These are phyloP conservation scores for Molossus alvarezi DNA, from an alignment of 2,797 vertebrate genomes.

Conservation along the genomic window DNA sequence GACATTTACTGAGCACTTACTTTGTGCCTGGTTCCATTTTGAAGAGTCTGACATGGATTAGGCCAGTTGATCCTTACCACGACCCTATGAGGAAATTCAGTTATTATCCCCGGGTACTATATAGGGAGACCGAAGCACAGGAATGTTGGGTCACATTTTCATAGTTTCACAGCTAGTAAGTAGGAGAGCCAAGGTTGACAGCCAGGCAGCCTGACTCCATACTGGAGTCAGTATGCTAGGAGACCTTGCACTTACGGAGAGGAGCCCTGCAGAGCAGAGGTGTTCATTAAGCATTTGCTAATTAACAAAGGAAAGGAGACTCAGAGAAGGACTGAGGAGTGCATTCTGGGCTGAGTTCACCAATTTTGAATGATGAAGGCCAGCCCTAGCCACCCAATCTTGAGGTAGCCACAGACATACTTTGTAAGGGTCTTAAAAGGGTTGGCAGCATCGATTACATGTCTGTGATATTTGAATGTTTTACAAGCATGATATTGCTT, in stretches of 20 bases:
- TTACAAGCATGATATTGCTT: constrained; percentile 31
- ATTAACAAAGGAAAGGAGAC: neutral
- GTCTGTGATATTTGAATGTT: neutral
- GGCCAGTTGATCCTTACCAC: neutral
- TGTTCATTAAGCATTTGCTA: neutral
- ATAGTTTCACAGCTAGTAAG: neutral
- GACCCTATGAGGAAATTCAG: neutral
- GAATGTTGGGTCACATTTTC: neutral
- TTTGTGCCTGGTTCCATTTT: constrained; percentile 33
- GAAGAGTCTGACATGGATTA: neutral
- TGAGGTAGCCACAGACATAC: neutral
- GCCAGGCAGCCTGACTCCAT: neutral
- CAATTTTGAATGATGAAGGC: neutral
- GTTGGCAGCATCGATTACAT: neutral
- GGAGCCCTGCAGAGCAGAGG: neutral
- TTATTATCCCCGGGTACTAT: neutral
- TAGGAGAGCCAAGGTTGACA: neutral
- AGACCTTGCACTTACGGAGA: neutral
- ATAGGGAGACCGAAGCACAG: neutral
- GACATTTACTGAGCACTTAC: neutral
- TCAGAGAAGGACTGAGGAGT: neutral
- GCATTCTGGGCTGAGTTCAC: neutral
- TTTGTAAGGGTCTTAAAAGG: neutral
- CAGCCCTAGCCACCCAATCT: neutral
- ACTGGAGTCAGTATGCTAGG: too few relatives aligned